A percentile compares a stretch with the other conserved stretches of the same genome.
These are phyloP conservation scores for Bombus ignitus DNA, from an alignment of 1,140 invertebrate species.

Conservation along the genomic window DNA sequence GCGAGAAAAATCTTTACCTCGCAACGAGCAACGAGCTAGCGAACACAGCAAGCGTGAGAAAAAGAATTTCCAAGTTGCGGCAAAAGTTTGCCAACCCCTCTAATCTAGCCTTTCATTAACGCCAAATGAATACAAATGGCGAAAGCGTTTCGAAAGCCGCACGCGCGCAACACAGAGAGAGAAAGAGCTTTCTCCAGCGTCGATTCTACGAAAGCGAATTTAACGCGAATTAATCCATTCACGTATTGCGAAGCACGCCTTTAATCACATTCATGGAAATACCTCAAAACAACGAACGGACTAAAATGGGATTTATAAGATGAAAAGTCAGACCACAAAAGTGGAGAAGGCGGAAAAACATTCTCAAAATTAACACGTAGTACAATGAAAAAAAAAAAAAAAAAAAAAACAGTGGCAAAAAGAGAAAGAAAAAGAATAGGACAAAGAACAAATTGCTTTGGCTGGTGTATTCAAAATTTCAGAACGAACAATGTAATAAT, in stretches of 20 bases:
- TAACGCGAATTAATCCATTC: slow-evolving; percentile 21
- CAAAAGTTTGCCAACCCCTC: background rate
- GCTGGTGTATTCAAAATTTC: background rate
- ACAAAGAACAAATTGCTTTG: too few relatives aligned
- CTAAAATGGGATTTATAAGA: background rate
- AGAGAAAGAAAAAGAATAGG: background rate
- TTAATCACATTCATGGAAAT: slow-evolving; percentile 1
- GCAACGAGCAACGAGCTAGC: background rate
- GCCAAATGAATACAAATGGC: slow-evolving; percentile 22
- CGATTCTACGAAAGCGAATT: background rate
- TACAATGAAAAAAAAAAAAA: too few relatives aligned
- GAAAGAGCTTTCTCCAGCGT: background rate
- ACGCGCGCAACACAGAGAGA: too few relatives aligned
- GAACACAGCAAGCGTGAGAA: background rate
- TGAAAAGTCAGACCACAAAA: background rate
- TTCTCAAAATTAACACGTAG: background rate
- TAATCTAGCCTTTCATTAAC: slow-evolving; percentile 34
- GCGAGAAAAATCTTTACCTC: background rate
- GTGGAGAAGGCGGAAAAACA: background rate
- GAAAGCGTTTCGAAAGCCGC: slow-evolving; percentile 11
- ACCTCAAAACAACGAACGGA: too few relatives aligned
- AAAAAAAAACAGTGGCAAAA: background rate
- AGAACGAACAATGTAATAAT: background rate
- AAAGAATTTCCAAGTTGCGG: slow-evolving; percentile 1
- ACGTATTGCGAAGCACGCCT: background rate